phyloP scores from a whole-genome alignment of 2,888 invertebrate species.

The Drosophila mulleri region DNA sequence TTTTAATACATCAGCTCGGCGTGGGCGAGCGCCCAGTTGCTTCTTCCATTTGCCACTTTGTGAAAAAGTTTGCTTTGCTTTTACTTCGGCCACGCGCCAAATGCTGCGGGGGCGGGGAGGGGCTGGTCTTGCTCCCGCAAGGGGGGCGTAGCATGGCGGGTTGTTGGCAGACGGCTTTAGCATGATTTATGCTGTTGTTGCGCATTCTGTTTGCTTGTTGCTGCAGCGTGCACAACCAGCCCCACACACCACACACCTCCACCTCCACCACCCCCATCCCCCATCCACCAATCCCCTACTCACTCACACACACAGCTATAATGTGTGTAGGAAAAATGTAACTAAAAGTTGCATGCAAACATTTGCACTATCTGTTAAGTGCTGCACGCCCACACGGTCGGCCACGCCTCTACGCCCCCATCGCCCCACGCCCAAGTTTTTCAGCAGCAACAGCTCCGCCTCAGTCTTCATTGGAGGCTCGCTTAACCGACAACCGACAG shows the following conservation, averaged over 20 bases:
- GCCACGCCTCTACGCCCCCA: too few relatives aligned
- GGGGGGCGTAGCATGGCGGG: too few relatives aligned
- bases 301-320: background rate
- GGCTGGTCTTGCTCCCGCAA: too few relatives aligned
- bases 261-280: background rate
- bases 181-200: conserved; percentile 70
- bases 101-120: conserved; percentile 15
- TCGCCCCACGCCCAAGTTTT: too few relatives aligned
- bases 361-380: conserved; percentile 72
- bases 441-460: conserved; percentile 12
- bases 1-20: conserved; percentile 72
- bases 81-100: conserved; percentile 53
- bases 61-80: conserved; percentile 68
- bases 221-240: conserved; percentile 26
- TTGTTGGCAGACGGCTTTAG: conserved; percentile 42
- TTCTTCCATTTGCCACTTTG: conserved; percentile 48
- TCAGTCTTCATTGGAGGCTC: conserved; percentile 22
- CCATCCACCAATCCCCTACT: background rate
- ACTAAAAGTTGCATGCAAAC: conserved; percentile 77
- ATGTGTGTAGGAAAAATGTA: conserved; percentile 49
- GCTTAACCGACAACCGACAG: conserved; percentile 68
- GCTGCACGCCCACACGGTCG: conserved; percentile 46
- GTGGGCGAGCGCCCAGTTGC: conserved; percentile 1
- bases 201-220: conserved; percentile 63
- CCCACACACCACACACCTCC: too few relatives aligned